Percentiles rank a stretch among this genome's conserved stretches.
Conservation (phyloP, 2,888 invertebrate species). For the Andrena flavipes region DNA sequence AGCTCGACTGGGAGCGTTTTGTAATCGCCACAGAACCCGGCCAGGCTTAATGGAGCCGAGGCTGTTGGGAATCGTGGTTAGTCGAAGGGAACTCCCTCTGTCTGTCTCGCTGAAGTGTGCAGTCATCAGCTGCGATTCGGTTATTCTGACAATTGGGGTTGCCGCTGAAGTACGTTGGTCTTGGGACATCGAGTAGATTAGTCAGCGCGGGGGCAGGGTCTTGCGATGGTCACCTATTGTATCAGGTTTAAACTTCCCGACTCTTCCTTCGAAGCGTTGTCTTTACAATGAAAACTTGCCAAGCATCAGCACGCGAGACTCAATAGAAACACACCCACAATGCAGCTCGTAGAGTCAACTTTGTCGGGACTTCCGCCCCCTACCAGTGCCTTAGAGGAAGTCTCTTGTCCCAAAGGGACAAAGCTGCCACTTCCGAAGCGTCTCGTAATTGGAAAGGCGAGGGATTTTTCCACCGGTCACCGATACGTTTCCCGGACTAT, state of each 20-base stretch:
- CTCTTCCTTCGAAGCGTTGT: not conserved
- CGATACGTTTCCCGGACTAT: constrained; percentile 35
- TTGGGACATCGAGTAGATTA: too few relatives aligned
- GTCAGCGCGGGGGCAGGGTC: too few relatives aligned
- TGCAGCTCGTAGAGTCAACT: constrained; percentile 22
- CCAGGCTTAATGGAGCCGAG: too few relatives aligned
- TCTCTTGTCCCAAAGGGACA: constrained; percentile 27
- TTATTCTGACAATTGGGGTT: too few relatives aligned
- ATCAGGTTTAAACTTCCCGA: not conserved
- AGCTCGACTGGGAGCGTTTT: too few relatives aligned
- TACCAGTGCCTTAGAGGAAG: constrained; percentile 29
- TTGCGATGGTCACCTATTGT: too few relatives aligned
- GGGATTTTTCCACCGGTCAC: constrained; percentile 53
- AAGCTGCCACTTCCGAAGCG: constrained; percentile 37
- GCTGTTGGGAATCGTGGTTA: too few relatives aligned
- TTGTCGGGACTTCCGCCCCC: not conserved
- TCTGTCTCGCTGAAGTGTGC: too few relatives aligned
- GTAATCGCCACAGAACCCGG: too few relatives aligned
- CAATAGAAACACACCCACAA: not conserved
- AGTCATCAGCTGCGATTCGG: too few relatives aligned
- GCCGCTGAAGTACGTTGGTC: too few relatives aligned
- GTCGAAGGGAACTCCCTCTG: too few relatives aligned
- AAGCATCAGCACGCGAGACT: not conserved
- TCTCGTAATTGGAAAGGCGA: constrained; percentile 57
- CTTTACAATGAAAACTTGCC: not conserved